A percentile compares a stretch with the other conserved stretches of the same genome.
Evolutionary conservation across 2,888 invertebrate genomes (phyloP).

Genomic region (Cenopis cana): DNA sequence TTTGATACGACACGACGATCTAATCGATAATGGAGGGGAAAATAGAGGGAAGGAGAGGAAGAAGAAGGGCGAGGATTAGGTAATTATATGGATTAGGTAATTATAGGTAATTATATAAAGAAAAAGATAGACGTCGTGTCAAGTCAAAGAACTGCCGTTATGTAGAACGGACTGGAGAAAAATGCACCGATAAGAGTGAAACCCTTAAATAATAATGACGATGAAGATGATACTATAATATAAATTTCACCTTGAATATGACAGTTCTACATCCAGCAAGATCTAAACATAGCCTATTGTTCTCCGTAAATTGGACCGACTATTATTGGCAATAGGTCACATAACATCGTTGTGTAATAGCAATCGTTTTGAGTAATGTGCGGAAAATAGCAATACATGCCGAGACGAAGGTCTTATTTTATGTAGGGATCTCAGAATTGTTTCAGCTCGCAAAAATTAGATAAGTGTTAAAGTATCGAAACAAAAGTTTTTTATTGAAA

Average conservation of each 20-base stretch:
- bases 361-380: slow-evolving; percentile 26
- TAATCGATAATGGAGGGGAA: too few relatives aligned
- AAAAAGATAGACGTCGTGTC: too few relatives aligned
- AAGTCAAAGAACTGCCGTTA: too few relatives aligned
- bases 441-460: slow-evolving; percentile 6
- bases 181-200: too few relatives aligned
- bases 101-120: too few relatives aligned
- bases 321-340: slow-evolving; percentile 43
- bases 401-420: slow-evolving; percentile 29
- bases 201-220: too few relatives aligned
- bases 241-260: slow-evolving; percentile 36
- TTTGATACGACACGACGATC: too few relatives aligned
- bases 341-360: slow-evolving; percentile 38
- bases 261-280: slow-evolving; percentile 28
- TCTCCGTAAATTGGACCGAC: slow-evolving; percentile 35
- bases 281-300: slow-evolving; percentile 40
- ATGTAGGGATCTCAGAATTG: neutral
- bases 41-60: too few relatives aligned
- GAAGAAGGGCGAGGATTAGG: too few relatives aligned
- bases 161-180: too few relatives aligned
- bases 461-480: neutral
- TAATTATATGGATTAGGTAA: too few relatives aligned
- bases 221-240: neutral
- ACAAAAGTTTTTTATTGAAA: neutral
- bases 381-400: slow-evolving; percentile 25